Evolutionary conservation across 2,113 vertebrate genomes (phyloP).

Genomic region (Cyphomyrus plagiostoma): DNA sequence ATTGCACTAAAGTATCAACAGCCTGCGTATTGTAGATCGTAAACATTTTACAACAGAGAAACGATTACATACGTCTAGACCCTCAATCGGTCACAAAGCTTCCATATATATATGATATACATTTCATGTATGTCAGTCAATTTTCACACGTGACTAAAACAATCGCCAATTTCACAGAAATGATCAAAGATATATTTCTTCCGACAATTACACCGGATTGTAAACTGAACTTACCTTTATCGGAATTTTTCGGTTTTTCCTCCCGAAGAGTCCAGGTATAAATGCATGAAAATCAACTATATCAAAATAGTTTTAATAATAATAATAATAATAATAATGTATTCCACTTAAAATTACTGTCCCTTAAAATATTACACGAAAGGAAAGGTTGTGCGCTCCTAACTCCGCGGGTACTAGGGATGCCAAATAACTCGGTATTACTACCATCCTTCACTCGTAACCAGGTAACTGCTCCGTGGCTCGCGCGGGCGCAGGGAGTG

Average conservation of each 20-base stretch:
- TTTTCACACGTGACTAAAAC: not conserved
- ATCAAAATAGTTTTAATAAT: not conserved
- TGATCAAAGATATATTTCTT: not conserved
- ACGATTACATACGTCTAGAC: not conserved
- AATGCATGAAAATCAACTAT: not conserved
- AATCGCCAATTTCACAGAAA: not conserved
- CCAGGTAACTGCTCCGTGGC: constrained; percentile 14
- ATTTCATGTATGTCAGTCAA: not conserved
- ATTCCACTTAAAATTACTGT: not conserved
- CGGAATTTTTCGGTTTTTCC: not conserved
- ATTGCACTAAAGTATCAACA: not conserved
- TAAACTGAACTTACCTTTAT: constrained; percentile 2
- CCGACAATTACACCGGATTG: not conserved
- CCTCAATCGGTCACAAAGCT: not conserved
- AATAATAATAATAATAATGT: not conserved
- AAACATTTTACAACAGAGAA: not conserved
- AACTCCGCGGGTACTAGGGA: not conserved
- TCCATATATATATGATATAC: not conserved
- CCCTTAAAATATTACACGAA: not conserved
- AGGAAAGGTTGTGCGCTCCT: not conserved
- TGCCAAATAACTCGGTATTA: not conserved
- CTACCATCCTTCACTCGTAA: constrained; percentile 9
- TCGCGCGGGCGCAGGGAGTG: not conserved
- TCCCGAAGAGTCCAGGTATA: not conserved
- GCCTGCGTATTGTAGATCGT: not conserved